Evolutionary conservation across 2,797 vertebrate genomes (phyloP).

Genomic region (Alectoris magna): DNA sequence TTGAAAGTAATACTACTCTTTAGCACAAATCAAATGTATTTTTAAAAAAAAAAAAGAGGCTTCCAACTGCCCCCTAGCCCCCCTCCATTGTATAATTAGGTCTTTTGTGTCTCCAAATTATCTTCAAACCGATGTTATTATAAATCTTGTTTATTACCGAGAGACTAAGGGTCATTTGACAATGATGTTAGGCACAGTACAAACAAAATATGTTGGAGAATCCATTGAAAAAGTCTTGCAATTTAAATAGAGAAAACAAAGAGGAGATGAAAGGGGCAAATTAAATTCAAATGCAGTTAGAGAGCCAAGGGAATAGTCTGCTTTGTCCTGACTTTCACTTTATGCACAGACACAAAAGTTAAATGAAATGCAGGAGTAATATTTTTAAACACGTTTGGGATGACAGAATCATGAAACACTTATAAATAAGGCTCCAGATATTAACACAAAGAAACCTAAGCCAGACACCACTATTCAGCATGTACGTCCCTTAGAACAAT

Average conservation of each 20-base stretch:
- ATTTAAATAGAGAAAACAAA: constrained; percentile 56
- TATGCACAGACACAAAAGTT: neutral
- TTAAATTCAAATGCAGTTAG: constrained; percentile 57
- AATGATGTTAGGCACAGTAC: neutral
- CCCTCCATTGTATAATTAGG: neutral
- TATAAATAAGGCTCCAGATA: neutral
- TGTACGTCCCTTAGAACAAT: neutral
- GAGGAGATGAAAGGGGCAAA: constrained; percentile 41
- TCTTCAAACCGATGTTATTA: constrained; percentile 48
- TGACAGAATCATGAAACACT: neutral
- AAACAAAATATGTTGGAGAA: constrained; percentile 10
- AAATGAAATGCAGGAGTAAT: neutral
- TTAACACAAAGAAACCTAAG: neutral
- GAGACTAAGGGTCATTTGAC: constrained; percentile 40
- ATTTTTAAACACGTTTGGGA: neutral
- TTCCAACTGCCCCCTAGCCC: neutral
- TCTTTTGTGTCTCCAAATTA: constrained; percentile 51
- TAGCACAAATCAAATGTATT: neutral
- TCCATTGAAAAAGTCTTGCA: constrained; percentile 6
- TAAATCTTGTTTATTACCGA: constrained; percentile 58
- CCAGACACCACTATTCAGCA: neutral
- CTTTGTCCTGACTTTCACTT: neutral
- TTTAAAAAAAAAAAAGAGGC: neutral
- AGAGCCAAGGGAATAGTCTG: constrained; percentile 20
- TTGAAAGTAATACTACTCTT: neutral